These are phyloP conservation scores for Tenebrio molitor DNA, from an alignment of 1,140 invertebrate genomes.

Conservation along the genomic window DNA sequence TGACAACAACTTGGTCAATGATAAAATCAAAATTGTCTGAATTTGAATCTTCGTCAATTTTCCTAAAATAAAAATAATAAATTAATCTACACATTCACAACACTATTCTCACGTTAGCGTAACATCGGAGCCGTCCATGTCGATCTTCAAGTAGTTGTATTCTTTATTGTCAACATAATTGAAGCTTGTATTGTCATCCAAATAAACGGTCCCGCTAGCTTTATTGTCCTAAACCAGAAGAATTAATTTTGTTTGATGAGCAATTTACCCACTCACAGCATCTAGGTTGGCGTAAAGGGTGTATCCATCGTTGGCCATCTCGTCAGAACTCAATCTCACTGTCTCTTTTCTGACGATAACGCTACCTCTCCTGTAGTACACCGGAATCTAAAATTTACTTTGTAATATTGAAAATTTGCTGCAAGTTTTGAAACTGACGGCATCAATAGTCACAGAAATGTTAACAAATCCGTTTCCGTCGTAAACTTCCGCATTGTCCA, in stretches of 20 bases:
- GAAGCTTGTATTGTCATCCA: slow-evolving; percentile 53
- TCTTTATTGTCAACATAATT: slow-evolving; percentile 47
- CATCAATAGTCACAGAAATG: slow-evolving; percentile 76
- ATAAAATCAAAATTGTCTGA: neutral
- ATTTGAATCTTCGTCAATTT: slow-evolving; percentile 20
- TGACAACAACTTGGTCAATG: slow-evolving; percentile 2
- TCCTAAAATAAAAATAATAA: slow-evolving; percentile 1
- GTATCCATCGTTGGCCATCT: slow-evolving; percentile 62
- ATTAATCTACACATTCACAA: slow-evolving; percentile 13
- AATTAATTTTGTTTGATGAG: neutral
- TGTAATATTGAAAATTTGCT: no score
- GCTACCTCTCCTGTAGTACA: slow-evolving; percentile 93
- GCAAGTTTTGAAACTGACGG: slow-evolving; percentile 70
- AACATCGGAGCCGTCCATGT: slow-evolving; percentile 31
- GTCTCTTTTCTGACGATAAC: slow-evolving; percentile 92
- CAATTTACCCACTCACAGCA: slow-evolving; percentile 38
- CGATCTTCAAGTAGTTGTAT: slow-evolving; percentile 39
- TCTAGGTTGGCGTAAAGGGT: slow-evolving; percentile 50
- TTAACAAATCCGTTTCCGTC: slow-evolving; percentile 70
- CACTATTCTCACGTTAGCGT: slow-evolving; percentile 33
- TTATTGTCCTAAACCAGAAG: slow-evolving; percentile 40
- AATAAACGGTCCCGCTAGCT: slow-evolving; percentile 44
- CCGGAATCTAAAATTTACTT: slow-evolving; percentile 81
- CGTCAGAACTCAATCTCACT: slow-evolving; percentile 46
- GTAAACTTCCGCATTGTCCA: slow-evolving; percentile 78